Conservation (phyloP, 2,113 vertebrate species). For the Oncorhynchus nerka region DNA sequence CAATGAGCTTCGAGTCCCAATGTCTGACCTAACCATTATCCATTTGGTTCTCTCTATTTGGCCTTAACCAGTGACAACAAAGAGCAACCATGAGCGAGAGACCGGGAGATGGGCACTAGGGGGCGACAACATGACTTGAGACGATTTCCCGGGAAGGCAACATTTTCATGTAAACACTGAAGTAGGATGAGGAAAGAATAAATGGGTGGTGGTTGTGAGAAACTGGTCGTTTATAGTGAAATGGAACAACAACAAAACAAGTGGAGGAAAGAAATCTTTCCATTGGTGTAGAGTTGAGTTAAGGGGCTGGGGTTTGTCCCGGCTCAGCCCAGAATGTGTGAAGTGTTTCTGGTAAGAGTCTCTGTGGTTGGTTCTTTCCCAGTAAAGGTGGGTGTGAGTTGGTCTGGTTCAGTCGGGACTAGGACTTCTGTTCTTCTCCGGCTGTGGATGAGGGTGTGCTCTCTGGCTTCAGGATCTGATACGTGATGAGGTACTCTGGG, state of each 20-base stretch:
- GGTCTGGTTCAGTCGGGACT: conserved; percentile 59
- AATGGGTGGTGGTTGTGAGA: neutral
- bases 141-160: neutral
- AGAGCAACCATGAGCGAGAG: neutral
- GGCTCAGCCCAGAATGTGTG: conserved; percentile 59
- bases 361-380: conserved; percentile 17
- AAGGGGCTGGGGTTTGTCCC: conserved; percentile 28
- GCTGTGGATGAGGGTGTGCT: conserved; percentile 82
- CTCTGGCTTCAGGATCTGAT: conserved; percentile 97
- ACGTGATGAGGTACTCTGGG: conserved; percentile 98
- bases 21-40: neutral
- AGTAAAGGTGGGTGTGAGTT: neutral
- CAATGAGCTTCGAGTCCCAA: neutral
- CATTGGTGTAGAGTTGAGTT: neutral
- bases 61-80: neutral
- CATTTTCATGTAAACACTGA: neutral
- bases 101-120: neutral
- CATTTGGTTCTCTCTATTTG: neutral
- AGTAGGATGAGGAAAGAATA: neutral
- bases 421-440: conserved; percentile 93
- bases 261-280: neutral
- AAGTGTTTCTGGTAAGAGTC: conserved; percentile 42
- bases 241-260: neutral
- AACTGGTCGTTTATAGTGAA: neutral
- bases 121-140: neutral